These are phyloP conservation scores for Tiaroga cobitis DNA, from an alignment of 2,797 vertebrate genomes.

Conservation along the genomic window DNA sequence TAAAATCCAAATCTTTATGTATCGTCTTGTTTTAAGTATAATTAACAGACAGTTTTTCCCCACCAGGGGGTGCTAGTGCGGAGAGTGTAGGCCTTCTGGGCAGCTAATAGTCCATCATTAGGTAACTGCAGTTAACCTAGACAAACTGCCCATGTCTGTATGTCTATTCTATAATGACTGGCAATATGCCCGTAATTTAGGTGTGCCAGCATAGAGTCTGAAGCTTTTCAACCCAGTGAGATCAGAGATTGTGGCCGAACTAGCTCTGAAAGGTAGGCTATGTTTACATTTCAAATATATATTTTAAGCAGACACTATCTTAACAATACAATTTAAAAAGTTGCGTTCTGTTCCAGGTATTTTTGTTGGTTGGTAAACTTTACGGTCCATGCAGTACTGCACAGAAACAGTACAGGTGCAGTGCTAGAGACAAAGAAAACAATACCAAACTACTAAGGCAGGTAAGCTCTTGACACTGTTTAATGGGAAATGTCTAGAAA, in stretches of 20 bases:
- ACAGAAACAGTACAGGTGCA: neutral
- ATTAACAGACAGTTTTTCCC: neutral
- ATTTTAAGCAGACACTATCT: neutral
- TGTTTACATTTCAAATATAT: conserved; percentile 54
- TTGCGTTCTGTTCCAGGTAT: neutral
- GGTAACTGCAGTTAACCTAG: conserved; percentile 14
- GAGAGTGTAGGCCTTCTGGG: neutral
- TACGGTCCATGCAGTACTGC: neutral
- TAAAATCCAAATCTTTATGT: too few relatives aligned
- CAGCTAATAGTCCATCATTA: conserved; percentile 6
- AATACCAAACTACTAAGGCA: neutral
- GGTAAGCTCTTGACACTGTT: neutral
- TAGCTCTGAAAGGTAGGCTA: neutral
- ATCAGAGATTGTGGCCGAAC: neutral
- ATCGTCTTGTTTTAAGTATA: neutral
- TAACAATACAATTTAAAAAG: neutral
- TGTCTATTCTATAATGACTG: conserved; percentile 41
- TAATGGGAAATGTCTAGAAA: neutral
- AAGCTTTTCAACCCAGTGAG: neutral
- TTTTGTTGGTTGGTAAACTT: neutral
- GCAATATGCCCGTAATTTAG: conserved; percentile 47
- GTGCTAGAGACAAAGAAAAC: neutral
- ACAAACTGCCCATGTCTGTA: conserved; percentile 21
- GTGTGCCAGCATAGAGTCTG: conserved; percentile 14
- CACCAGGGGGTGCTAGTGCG: conserved; percentile 56